Conservation (phyloP, 2,888 invertebrate species). For the Baccha elongata region DNA sequence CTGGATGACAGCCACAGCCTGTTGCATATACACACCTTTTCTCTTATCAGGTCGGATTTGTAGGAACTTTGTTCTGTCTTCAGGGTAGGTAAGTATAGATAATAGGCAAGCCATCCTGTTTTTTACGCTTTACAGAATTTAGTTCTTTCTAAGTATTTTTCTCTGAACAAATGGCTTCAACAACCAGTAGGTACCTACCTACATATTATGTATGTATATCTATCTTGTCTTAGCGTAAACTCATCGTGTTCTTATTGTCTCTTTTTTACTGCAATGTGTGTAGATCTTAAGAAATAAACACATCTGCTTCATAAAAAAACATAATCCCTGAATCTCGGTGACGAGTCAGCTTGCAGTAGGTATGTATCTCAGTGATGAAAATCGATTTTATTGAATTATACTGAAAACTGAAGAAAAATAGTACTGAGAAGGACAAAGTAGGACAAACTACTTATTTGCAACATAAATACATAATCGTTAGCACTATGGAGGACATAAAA, state of each 20-base stretch:
- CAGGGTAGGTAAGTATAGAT: neutral
- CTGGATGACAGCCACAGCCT: slow-evolving; percentile 49
- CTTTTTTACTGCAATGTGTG: slow-evolving; percentile 28
- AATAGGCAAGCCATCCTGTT: slow-evolving; percentile 44
- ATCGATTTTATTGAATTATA: too few relatives aligned
- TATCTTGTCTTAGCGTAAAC: slow-evolving; percentile 40
- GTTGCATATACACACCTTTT: slow-evolving; percentile 65
- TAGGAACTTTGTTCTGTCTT: slow-evolving; percentile 5
- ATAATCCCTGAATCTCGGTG: too few relatives aligned
- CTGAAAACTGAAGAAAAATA: too few relatives aligned
- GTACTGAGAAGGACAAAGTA: too few relatives aligned
- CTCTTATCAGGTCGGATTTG: slow-evolving; percentile 56
- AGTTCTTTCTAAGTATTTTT: slow-evolving; percentile 29
- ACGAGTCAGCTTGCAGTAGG: too few relatives aligned
- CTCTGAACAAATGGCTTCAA: neutral
- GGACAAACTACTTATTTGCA: too few relatives aligned
- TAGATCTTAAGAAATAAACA: slow-evolving; percentile 42
- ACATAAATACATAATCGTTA: too few relatives aligned
- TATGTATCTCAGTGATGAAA: too few relatives aligned
- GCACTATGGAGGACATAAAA: too few relatives aligned
- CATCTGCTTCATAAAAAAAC: slow-evolving; percentile 57
- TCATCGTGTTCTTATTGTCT: slow-evolving; percentile 39
- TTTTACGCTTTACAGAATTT: slow-evolving; percentile 51
- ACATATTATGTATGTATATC: too few relatives aligned
- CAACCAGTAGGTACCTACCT: neutral